These are phyloP conservation scores for Chaenodraco wilsoni DNA, from an alignment of 2,797 vertebrate species.

Conservation along the genomic window DNA sequence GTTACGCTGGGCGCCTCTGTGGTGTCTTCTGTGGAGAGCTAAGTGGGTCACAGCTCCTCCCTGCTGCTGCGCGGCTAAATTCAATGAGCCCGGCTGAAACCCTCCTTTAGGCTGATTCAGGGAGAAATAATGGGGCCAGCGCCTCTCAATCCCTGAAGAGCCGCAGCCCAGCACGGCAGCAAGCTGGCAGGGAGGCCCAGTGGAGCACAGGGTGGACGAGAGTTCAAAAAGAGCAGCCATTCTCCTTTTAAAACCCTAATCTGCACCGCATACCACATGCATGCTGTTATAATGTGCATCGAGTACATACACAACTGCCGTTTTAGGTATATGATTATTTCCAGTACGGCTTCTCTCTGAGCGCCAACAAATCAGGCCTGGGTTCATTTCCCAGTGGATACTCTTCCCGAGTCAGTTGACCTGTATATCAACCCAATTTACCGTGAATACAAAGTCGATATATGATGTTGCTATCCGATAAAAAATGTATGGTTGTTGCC, in stretches of 20 bases:
- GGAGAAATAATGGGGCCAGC: conserved; percentile 79
- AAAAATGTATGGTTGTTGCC: neutral
- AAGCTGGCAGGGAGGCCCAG: conserved; percentile 61
- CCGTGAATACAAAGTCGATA: neutral
- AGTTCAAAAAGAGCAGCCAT: conserved; percentile 43
- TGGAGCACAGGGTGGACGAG: conserved; percentile 35
- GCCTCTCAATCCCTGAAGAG: conserved; percentile 67
- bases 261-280: conserved; percentile 28
- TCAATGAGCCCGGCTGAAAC: conserved; percentile 64
- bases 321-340: conserved; percentile 29
- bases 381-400: conserved; percentile 3
- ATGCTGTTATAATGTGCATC: conserved; percentile 11
- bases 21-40: conserved; percentile 33
- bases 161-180: conserved; percentile 35
- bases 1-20: conserved; percentile 23
- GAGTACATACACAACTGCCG: conserved; percentile 5
- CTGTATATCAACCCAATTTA: conserved; percentile 2
- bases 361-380: neutral
- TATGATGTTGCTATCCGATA: neutral
- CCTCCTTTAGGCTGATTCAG: conserved; percentile 77
- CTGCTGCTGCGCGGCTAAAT: conserved; percentile 39
- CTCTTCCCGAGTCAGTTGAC: neutral
- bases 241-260: conserved; percentile 45
- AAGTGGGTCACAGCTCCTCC: conserved; percentile 73
- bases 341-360: neutral